Conservation (phyloP, 2,888 invertebrate species). For the Acronicta leporina region DNA sequence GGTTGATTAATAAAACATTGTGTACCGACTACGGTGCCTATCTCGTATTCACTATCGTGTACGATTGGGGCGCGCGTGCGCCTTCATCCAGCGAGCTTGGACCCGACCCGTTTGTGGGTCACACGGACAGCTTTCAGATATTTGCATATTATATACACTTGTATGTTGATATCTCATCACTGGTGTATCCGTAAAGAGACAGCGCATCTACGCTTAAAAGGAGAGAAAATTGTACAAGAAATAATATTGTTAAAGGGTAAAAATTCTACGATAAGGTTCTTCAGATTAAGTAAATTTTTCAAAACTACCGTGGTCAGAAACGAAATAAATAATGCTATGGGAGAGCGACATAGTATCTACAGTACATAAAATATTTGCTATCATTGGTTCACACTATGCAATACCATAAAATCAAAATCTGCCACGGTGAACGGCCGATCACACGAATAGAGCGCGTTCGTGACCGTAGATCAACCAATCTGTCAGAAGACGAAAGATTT, state of each 20-base stretch:
- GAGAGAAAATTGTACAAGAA: constrained; percentile 50
- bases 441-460: constrained; percentile 59
- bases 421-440: constrained; percentile 78
- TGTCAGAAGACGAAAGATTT: constrained; percentile 46
- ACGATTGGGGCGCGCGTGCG: constrained; percentile 57
- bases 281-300: constrained; percentile 4
- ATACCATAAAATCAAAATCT: constrained; percentile 72
- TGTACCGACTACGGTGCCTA: constrained; percentile 59
- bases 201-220: constrained; percentile 55
- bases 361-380: constrained; percentile 42
- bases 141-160: constrained; percentile 69
- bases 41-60: constrained; percentile 62
- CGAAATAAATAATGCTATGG: constrained; percentile 35
- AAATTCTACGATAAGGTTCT: neutral
- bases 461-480: constrained; percentile 70
- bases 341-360: constrained; percentile 46
- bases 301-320: constrained; percentile 17
- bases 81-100: constrained; percentile 56
- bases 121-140: constrained; percentile 79
- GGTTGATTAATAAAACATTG: constrained; percentile 81
- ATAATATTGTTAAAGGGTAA: neutral
- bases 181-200: constrained; percentile 52
- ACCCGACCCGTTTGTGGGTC: constrained; percentile 72
- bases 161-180: constrained; percentile 59
- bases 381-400: constrained; percentile 61